Evolutionary conservation across 2,888 invertebrate genomes (phyloP).

Genomic region (Drosophila birchii): DNA sequence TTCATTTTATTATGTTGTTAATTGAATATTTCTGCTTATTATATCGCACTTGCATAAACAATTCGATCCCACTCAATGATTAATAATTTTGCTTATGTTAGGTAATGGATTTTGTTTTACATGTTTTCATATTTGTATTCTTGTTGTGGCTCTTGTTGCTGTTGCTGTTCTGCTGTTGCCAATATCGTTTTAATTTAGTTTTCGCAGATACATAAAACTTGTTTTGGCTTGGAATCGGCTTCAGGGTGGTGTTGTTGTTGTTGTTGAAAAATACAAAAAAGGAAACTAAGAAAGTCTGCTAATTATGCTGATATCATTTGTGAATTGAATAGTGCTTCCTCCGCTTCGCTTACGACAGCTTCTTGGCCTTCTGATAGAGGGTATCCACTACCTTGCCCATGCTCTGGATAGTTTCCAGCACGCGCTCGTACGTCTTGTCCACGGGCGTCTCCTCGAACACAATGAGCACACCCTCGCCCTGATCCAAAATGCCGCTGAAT

Average conservation of each 20-base stretch:
- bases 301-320: constrained; percentile 45
- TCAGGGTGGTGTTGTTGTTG: constrained; percentile 3
- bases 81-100: constrained; percentile 49
- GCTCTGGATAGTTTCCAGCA: constrained; percentile 98
- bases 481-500: constrained; percentile 98
- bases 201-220: constrained; percentile 40
- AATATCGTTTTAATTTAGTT: constrained; percentile 51
- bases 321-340: constrained; percentile 32
- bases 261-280: constrained; percentile 40
- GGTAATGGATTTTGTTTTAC: constrained; percentile 28
- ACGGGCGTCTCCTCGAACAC: constrained; percentile 97
- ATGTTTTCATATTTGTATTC: constrained; percentile 4
- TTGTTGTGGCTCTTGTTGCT: constrained; percentile 9
- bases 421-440: constrained; percentile 98
- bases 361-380: constrained; percentile 99
- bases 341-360: constrained; percentile 91
- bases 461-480: constrained; percentile 98
- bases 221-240: constrained; percentile 34
- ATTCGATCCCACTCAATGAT: constrained; percentile 51
- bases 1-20: constrained; percentile 62
- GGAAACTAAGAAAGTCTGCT: constrained; percentile 45
- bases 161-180: constrained; percentile 50
- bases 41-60: constrained; percentile 55
- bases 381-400: constrained; percentile 99
- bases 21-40: constrained; percentile 72